Evolutionary conservation across 2,113 vertebrate genomes (phyloP).

Genomic region (Zosterops hypoxanthus): DNA sequence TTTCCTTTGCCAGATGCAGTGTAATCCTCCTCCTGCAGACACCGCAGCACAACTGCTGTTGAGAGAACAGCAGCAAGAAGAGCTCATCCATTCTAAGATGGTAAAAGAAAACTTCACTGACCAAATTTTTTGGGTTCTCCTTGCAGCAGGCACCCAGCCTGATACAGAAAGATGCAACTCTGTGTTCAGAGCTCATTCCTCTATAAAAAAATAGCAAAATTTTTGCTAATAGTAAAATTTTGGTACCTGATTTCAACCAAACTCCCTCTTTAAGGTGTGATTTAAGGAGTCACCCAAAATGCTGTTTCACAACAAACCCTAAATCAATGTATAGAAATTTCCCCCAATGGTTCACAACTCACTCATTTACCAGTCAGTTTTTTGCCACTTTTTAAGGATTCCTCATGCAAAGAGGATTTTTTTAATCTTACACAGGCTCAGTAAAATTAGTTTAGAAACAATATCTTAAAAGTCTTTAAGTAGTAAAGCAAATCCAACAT

Average conservation of each 20-base stretch:
- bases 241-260: not conserved
- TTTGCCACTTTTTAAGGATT: conserved; percentile 43
- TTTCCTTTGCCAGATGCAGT: conserved; percentile 57
- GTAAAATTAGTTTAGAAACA: conserved; percentile 19
- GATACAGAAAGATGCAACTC: not conserved
- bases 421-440: conserved; percentile 9
- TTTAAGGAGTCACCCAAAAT: not conserved
- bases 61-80: not conserved
- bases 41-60: not conserved
- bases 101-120: not conserved
- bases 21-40: conserved; percentile 59
- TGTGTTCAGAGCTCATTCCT: not conserved
- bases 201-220: not conserved
- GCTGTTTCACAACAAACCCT: not conserved
- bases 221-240: too few relatives aligned
- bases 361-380: conserved; percentile 6
- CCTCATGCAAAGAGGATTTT: not conserved
- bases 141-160: not conserved
- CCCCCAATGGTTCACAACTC: not conserved
- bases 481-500: not conserved
- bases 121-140: not conserved
- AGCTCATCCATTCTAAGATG: not conserved
- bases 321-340: not conserved
- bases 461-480: conserved; percentile 10
- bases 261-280: not conserved